Base-by-base conservation (phyloP, 37 sponge, comb jelly and placozoan genomes). In the Cliona cf. orientalis region DNA sequence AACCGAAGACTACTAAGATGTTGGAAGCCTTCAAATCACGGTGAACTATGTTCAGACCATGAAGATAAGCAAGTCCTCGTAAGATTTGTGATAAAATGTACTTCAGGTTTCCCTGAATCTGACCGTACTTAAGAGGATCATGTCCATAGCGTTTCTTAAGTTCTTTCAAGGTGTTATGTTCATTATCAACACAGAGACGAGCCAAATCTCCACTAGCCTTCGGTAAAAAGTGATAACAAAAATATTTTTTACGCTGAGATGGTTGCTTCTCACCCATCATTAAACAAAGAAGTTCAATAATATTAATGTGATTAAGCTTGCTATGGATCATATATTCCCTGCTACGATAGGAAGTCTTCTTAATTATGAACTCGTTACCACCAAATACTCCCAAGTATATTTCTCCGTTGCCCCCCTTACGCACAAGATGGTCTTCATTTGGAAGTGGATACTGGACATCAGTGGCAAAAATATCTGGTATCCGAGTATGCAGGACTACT, bases 201-300 rank as follows among this genome's bases (percentile, higher is more conserved):
- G 68, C 68, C 17, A 67, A 17, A 39, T 67, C 68, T 21, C 68
- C 68, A 6, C 39, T 67, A 5, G 17, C 5, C 17, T 40, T 67
- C 6, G 68, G 68, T 40, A 67, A 37, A 21, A 36, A 35, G 36
- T 67, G 68, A 35, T 67, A 67, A 19, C 39, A 67, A 17, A 19
- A 35, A 17, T 36, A 67, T 40, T 40, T 29, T 31, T 32, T 67
- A 17, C 5, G 25, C 21, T 29, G 36, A 21, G 12, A 32, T 5
- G 68, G 68, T 35, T 36, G 68, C 68, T 67, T 19, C 9, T 35
- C 9, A 7, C 68, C 68, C 25, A 67, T 19, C 39, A 67, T 67
- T 29, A 67, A 6, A 39, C 39, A 29, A 29, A 5, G 12, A 19
- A 67, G 5, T 4, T 29, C 39, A 7, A 67, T 31, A 17, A 67